Conservation (phyloP, 2,888 invertebrate species). For the Lithophane semibrunnea region DNA sequence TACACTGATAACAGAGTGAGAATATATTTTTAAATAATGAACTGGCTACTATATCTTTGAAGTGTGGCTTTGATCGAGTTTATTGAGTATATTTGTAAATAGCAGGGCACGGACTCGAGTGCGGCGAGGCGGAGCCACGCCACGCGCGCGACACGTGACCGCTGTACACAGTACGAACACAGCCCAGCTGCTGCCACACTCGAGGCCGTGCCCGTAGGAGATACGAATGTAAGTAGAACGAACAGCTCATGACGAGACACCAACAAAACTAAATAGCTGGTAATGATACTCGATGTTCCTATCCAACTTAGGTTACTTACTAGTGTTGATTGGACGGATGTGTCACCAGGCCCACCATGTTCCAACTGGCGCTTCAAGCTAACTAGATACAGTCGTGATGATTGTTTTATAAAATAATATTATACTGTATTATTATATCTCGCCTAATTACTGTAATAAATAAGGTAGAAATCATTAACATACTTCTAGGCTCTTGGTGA, state of each 20-base stretch:
- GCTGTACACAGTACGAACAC: neutral
- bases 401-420: constrained; percentile 31
- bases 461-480: constrained; percentile 47
- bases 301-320: constrained; percentile 53
- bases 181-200: constrained; percentile 19
- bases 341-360: constrained; percentile 48
- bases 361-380: constrained; percentile 31
- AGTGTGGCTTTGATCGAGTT: constrained; percentile 41
- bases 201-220: constrained; percentile 28
- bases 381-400: constrained; percentile 17
- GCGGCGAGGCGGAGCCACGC: constrained; percentile 4
- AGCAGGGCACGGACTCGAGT: constrained; percentile 54
- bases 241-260: constrained; percentile 34
- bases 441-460: constrained; percentile 49
- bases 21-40: constrained; percentile 42
- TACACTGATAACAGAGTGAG: constrained; percentile 30
- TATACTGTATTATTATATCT: constrained; percentile 18
- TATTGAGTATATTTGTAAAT: constrained; percentile 57
- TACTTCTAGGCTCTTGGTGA: constrained; percentile 54
- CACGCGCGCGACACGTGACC: neutral
- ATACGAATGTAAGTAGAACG: constrained; percentile 56
- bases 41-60: constrained; percentile 33
- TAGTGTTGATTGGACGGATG: constrained; percentile 58
- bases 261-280: constrained; percentile 43
- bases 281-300: constrained; percentile 58